Percentiles rank a stretch among this genome's conserved stretches.
phyloP scores from a whole-genome alignment of 2,113 vertebrate genomes.

The Ciconia boyciana region DNA sequence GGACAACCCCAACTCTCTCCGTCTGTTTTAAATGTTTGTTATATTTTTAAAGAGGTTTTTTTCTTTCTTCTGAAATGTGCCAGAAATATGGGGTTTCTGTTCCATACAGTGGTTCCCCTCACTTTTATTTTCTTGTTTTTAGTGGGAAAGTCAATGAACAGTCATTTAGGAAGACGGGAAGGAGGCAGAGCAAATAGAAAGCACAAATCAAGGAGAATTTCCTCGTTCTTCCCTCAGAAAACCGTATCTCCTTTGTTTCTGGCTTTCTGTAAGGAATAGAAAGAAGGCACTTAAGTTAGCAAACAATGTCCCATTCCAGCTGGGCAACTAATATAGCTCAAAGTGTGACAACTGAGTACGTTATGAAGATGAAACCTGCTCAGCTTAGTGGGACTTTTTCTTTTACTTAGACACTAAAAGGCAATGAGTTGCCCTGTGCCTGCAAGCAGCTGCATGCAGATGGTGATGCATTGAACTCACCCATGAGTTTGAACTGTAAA shows the following conservation, averaged over 20 bases:
- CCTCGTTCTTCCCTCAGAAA: neutral
- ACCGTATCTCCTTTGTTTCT: neutral
- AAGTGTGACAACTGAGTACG: neutral
- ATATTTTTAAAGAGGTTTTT: slow-evolving; percentile 41
- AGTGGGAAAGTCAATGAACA: neutral
- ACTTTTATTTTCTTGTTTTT: neutral
- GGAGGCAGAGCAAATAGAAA: neutral
- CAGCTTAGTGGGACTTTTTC: neutral
- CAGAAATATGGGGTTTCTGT: slow-evolving; percentile 10
- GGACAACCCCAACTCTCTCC: no score
- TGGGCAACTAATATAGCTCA: neutral
- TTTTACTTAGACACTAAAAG: neutral
- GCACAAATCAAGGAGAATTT: neutral
- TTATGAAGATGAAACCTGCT: neutral
- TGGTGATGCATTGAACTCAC: fast-evolving
- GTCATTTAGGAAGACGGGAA: neutral
- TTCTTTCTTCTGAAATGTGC: slow-evolving; percentile 24
- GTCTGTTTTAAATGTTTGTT: slow-evolving; percentile 52
- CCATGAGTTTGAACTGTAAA: neutral
- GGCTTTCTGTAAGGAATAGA: neutral
- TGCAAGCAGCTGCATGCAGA: neutral
- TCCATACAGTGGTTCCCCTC: neutral
- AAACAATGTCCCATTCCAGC: neutral
- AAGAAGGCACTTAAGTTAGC: neutral
- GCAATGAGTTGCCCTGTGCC: neutral